A percentile compares a stretch with the other conserved stretches of the same genome.
These are phyloP conservation scores for Parambassis ranga DNA, from an alignment of 2,797 vertebrate species.

Conservation along the genomic window DNA sequence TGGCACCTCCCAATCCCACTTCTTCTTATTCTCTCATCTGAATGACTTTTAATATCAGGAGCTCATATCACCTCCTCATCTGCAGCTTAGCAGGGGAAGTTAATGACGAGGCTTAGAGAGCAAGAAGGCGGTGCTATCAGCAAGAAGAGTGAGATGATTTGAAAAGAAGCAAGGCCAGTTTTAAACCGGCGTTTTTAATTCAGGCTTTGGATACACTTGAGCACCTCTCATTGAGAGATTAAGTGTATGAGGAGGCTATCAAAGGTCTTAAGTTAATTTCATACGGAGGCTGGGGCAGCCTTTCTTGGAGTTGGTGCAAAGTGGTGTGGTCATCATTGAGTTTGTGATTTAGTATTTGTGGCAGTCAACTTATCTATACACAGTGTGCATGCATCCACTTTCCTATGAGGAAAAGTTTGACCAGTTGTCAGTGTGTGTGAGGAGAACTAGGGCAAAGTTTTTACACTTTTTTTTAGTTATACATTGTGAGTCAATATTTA, in stretches of 20 bases:
- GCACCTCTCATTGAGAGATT: conserved; percentile 78
- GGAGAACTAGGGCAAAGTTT: conserved; percentile 14
- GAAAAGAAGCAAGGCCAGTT: conserved; percentile 64
- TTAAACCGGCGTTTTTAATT: conserved; percentile 78
- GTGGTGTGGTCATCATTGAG: conserved; percentile 16
- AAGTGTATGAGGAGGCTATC: conserved; percentile 73
- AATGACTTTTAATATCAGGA: conserved; percentile 77
- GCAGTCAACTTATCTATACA: conserved; percentile 7
- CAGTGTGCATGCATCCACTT: neutral
- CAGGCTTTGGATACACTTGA: conserved; percentile 79
- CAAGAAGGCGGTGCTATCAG: conserved; percentile 67
- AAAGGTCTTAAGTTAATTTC: conserved; percentile 73
- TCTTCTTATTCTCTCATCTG: conserved; percentile 62
- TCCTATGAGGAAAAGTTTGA: conserved; percentile 23
- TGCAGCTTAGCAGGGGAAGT: conserved; percentile 72
- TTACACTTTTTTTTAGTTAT: neutral
- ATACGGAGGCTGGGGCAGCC: conserved; percentile 45
- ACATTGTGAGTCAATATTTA: conserved; percentile 54
- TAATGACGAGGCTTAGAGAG: conserved; percentile 80
- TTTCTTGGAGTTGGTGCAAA: conserved; percentile 47
- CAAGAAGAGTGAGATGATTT: conserved; percentile 71
- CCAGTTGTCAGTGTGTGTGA: neutral
- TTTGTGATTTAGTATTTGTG: conserved; percentile 15
- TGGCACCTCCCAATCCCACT: conserved; percentile 52
- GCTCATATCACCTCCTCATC: conserved; percentile 74